Conservation (phyloP, 2,888 invertebrate species). For the Hylaea fasciaria region DNA sequence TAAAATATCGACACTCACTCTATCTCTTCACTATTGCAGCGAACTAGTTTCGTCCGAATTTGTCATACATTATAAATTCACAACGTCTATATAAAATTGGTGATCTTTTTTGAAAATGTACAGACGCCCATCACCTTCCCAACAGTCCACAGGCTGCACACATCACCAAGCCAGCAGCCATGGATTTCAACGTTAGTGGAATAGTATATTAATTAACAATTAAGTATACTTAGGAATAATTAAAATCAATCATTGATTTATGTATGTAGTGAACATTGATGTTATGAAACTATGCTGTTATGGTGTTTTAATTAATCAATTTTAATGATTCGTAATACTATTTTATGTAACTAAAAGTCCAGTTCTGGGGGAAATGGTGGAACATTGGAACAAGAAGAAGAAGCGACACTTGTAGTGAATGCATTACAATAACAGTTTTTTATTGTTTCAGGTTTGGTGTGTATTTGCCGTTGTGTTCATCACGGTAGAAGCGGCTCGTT, state of each 20-base stretch:
- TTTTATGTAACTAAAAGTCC: too few relatives aligned
- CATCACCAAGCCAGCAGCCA: constrained; percentile 50
- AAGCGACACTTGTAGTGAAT: not conserved
- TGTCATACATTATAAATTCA: constrained; percentile 54
- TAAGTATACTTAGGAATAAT: constrained; percentile 12
- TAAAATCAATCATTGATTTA: constrained; percentile 4
- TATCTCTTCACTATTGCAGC: constrained; percentile 46
- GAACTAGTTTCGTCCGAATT: constrained; percentile 58
- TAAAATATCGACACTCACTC: constrained; percentile 32
- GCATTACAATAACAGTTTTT: constrained; percentile 1
- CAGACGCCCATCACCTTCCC: constrained; percentile 56
- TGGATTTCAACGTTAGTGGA: constrained; percentile 62
- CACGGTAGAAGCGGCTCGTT: constrained; percentile 48
- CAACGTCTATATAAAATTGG: constrained; percentile 68
- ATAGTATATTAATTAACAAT: too few relatives aligned
- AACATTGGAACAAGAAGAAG: too few relatives aligned
- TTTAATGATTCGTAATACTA: too few relatives aligned
- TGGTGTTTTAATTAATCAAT: too few relatives aligned
- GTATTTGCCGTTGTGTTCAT: constrained; percentile 50
- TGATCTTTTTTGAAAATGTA: constrained; percentile 50
- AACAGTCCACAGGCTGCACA: constrained; percentile 51
- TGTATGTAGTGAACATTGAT: constrained; percentile 7
- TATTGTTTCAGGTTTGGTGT: constrained; percentile 60
- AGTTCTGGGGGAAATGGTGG: too few relatives aligned
- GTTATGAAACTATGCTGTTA: not conserved